These are phyloP conservation scores for Endotricha flammealis DNA, from an alignment of 2,888 invertebrate genomes.

Conservation along the genomic window DNA sequence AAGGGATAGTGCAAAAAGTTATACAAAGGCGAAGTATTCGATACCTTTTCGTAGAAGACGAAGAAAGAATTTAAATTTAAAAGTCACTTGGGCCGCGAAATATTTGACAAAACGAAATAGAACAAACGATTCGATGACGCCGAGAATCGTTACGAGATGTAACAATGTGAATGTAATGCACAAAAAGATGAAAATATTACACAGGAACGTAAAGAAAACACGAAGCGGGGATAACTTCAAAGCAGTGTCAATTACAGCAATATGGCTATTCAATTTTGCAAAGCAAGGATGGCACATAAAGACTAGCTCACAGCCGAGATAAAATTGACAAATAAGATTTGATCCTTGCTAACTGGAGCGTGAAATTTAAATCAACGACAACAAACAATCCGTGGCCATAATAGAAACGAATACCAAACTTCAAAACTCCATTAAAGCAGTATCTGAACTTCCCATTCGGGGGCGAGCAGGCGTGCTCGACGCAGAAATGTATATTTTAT, in stretches of 20 bases:
- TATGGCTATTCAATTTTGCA: conserved; percentile 26
- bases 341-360: conserved; percentile 55
- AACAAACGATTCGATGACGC: conserved; percentile 46
- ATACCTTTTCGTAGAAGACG: conserved; percentile 75
- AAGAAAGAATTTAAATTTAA: conserved; percentile 73
- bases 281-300: conserved; percentile 31
- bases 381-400: conserved; percentile 62
- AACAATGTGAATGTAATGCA: conserved; percentile 34
- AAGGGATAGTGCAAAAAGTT: conserved; percentile 68
- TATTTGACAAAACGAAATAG: conserved; percentile 57
- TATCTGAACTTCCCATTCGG: conserved; percentile 63
- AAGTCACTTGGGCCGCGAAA: conserved; percentile 58
- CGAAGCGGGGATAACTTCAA: conserved; percentile 12
- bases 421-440: conserved; percentile 67
- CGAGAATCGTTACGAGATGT: conserved; percentile 35
- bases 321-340: conserved; percentile 57
- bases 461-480: conserved; percentile 54
- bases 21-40: conserved; percentile 75
- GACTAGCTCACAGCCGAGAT: conserved; percentile 31
- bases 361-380: conserved; percentile 68
- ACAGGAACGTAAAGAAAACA: conserved; percentile 4
- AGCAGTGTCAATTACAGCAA: conserved; percentile 27
- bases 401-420: conserved; percentile 70
- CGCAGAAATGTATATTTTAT: conserved; percentile 71
- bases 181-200: conserved; percentile 21